Base-by-base conservation (phyloP, 1,140 invertebrate genomes). In the Venustaconcha ellipsiformis region DNA sequence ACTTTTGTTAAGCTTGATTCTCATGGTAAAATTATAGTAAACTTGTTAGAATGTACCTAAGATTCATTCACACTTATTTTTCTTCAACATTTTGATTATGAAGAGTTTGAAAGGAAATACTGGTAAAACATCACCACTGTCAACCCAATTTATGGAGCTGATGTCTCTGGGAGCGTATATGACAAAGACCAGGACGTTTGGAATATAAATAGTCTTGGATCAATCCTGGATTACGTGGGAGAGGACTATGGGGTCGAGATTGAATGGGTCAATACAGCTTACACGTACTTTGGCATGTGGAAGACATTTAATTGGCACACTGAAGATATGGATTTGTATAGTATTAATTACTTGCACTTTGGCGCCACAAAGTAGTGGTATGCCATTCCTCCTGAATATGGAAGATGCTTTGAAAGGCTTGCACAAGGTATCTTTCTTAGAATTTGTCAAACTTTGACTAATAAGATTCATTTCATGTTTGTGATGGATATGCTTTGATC, bases 281-380 rank as follows among this genome's bases (percentile, higher is more conserved):
- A 99, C 90, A 89, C 99, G 1, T 99, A 99, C 89, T 99, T 99
- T 91, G 99, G 99, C 17, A 99, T 99, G 97, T 99, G 97, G 97
- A 99, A 99, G 89, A 99, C 97, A 0, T 99, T 99, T 91, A 96
- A 97, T 0, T 99, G 98, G 98, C 98, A 99, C 85, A 99, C 97
- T 0, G 99, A 99, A 91, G 99, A 99, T 84, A 99, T 99, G 97
- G 98, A 99, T 91, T 90, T 99, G 0, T 99, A 99, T 89, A 98
- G 96, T 0, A 99, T 99, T 70, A 99, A 99, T 90, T 99, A 98
- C 91, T 89, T 99, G 23, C 98, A 99, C 89, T 97, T 96, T 92
- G 96, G 96, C 30, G 94, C 94, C 11, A 97, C 98, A 0, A 99
- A 99, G 90, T 97, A 96, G 1, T 99, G 98, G 97, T 91, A 99